Evolutionary conservation across 2,888 invertebrate species (phyloP).

Genomic region (Strigamia crassipes): DNA sequence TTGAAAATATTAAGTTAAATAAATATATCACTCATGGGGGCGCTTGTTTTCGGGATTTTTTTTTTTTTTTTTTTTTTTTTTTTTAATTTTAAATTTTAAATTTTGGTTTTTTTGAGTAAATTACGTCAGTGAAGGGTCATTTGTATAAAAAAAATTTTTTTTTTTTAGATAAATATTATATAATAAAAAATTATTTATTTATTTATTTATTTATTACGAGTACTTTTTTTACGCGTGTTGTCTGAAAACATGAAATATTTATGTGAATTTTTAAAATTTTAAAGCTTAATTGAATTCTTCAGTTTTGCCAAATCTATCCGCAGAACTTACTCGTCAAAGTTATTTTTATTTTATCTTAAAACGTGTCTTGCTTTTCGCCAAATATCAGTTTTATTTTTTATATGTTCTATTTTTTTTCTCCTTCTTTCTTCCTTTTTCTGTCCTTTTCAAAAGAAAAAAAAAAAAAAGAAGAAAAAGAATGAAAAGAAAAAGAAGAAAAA

Average conservation of each 20-base stretch:
- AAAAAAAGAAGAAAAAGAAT: not conserved
- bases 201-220: no score
- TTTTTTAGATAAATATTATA: not conserved
- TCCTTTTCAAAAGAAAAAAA: not conserved
- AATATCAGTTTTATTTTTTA: conserved; percentile 22
- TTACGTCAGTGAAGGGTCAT: no score
- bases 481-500: not conserved
- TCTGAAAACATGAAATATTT: not conserved
- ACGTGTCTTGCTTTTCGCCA: not conserved
- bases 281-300: not conserved
- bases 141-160: no score
- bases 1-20: not conserved
- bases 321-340: not conserved
- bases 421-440: not conserved
- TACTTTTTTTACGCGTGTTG: not conserved
- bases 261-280: not conserved
- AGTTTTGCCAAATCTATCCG: not conserved
- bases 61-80: not conserved
- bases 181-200: not conserved
- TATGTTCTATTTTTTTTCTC: not conserved
- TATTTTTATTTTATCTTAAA: not conserved
- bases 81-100: not conserved
- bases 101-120: not conserved
- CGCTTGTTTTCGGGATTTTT: not conserved
- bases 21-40: not conserved